Percentiles rank a stretch among this genome's conserved stretches.
Conservation (phyloP, 2,113 vertebrate species). For the Clarias batrachus region DNA sequence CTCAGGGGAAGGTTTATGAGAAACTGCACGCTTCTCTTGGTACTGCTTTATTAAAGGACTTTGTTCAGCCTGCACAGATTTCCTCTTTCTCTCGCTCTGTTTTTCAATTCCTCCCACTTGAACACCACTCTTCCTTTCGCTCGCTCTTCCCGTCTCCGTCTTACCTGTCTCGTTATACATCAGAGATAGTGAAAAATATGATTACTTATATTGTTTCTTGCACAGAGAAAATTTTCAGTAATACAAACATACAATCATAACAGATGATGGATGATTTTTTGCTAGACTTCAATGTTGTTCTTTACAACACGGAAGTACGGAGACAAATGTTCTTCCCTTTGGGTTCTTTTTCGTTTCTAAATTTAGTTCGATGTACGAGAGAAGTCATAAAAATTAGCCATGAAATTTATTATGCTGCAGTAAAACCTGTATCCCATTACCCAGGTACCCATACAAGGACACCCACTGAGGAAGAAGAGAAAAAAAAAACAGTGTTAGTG, state of each 20-base stretch:
- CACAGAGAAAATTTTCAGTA: neutral
- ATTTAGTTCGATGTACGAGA: neutral
- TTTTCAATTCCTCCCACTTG: neutral
- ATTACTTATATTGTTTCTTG: neutral
- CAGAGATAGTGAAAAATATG: neutral
- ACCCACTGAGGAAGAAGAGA: neutral
- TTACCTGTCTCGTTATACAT: neutral
- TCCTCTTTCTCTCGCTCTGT: slow-evolving; percentile 22
- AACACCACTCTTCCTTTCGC: neutral
- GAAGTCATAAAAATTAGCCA: neutral
- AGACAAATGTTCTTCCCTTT: neutral
- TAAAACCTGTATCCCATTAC: neutral
- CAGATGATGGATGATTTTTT: neutral
- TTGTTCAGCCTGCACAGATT: slow-evolving; percentile 35
- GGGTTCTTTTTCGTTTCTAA: neutral
- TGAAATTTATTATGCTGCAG: neutral
- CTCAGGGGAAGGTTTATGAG: slow-evolving; percentile 71
- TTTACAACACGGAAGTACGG: neutral
- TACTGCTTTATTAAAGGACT: slow-evolving; percentile 63
- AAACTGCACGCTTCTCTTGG: slow-evolving; percentile 63
- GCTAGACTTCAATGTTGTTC: neutral
- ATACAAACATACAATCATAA: neutral
- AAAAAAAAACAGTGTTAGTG: neutral
- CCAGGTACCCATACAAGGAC: neutral
- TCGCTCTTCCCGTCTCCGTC: slow-evolving; percentile 21